Percentiles rank a stretch among this genome's conserved stretches.
These are phyloP conservation scores for Stichopus chloronotus DNA, from an alignment of 35 echinoderm and acorn worm genomes.

Conservation along the genomic window DNA sequence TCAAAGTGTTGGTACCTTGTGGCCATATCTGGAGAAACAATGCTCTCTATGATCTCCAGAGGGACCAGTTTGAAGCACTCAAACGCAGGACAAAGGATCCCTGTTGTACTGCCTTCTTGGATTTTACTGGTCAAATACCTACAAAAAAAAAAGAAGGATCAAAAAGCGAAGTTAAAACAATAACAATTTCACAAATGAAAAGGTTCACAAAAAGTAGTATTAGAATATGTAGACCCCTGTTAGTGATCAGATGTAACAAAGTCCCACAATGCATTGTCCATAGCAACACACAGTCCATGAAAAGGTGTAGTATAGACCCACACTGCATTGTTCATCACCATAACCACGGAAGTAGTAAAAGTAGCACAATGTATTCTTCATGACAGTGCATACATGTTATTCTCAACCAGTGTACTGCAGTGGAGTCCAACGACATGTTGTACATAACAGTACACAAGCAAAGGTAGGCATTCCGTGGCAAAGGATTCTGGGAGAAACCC, in stretches of 20 bases:
- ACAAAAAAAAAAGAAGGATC: constrained; percentile 4
- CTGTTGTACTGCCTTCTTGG: constrained; percentile 82
- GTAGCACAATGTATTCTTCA: no score
- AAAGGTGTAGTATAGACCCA: no score
- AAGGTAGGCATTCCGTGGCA: no score
- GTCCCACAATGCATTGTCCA: background rate
- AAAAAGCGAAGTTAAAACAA: background rate
- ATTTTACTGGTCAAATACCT: constrained; percentile 97
- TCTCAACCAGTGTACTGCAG: no score
- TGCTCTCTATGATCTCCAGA: constrained; percentile 83
- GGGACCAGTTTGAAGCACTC: constrained; percentile 94
- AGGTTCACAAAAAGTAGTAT: background rate
- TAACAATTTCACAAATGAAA: background rate
- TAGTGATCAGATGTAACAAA: no score
- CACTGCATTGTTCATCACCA: no score
- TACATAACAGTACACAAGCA: no score
- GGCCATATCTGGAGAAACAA: constrained; percentile 94
- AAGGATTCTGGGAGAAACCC: no score
- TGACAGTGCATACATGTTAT: no score
- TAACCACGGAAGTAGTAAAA: no score
- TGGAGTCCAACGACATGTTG: no score
- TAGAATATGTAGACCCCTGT: background rate
- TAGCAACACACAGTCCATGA: background rate
- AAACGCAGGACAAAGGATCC: constrained; percentile 93
- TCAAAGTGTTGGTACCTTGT: constrained; percentile 95